phyloP scores from a whole-genome alignment of 2,888 invertebrate species.

The Cheilosia urbana region DNA sequence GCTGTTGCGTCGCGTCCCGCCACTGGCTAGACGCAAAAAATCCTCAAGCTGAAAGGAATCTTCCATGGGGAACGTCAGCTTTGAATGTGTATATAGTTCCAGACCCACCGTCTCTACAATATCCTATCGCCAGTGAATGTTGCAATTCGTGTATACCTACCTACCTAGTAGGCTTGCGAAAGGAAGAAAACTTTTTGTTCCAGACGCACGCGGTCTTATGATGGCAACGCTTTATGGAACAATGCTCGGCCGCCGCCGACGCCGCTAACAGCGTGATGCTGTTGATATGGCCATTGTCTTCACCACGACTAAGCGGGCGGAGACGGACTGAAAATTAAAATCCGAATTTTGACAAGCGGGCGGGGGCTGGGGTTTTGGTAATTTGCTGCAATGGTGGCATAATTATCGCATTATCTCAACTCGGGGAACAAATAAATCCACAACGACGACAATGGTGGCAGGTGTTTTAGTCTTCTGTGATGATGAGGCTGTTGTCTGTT shows the following conservation, averaged over 20 bases:
- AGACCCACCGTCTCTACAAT: constrained; percentile 2
- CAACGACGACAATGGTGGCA: constrained; percentile 40
- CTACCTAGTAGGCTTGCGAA: constrained; percentile 53
- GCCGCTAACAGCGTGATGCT: constrained; percentile 47
- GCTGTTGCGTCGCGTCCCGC: constrained; percentile 38
- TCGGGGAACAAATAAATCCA: constrained; percentile 64
- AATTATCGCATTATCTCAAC: constrained; percentile 79
- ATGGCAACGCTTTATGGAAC: constrained; percentile 67
- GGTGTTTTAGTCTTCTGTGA: constrained; percentile 66
- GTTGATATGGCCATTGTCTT: constrained; percentile 69
- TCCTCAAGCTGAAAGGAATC: constrained; percentile 39
- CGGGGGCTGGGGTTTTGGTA: constrained; percentile 54
- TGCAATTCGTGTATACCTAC: constrained; percentile 1
- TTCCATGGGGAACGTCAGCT: constrained; percentile 51
- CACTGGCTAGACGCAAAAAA: constrained; percentile 60
- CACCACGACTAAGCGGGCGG: constrained; percentile 49
- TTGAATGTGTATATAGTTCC: constrained; percentile 27
- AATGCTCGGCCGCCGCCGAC: constrained; percentile 55
- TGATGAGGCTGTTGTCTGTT: neutral
- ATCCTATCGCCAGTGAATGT: constrained; percentile 10
- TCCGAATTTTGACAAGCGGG: constrained; percentile 66
- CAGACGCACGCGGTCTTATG: constrained; percentile 22
- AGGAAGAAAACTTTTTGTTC: constrained; percentile 38
- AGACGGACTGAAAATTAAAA: constrained; percentile 65
- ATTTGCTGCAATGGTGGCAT: constrained; percentile 78